Base-by-base conservation (phyloP, 1,140 invertebrate species). In the Drosophila nasuta region DNA sequence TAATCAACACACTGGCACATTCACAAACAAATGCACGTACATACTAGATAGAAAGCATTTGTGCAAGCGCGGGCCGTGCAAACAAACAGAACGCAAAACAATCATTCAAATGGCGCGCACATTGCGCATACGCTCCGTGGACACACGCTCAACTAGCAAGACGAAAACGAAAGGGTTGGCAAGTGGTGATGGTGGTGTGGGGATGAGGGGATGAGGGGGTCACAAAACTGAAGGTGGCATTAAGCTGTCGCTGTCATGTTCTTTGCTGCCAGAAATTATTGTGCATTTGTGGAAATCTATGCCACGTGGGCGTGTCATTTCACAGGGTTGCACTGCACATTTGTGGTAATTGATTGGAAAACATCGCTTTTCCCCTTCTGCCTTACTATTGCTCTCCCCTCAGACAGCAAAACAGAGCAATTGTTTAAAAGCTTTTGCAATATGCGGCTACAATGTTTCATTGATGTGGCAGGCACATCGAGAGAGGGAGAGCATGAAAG, bases 221-320 rank as follows among this genome's bases (percentile, higher is more conserved):
- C 49, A 52, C 20, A 20, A 30, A 8, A 52, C 57, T 54, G 49
- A 56, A 69, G 65, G 65, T 59, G 65, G 79, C 79, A 79, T 87
- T 86, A 87, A 79, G 79, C 83, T 77, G 77, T 88, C 71, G 65
- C 71, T 60, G 33, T 52, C 35, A 82, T 87, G 83, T 88, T 77
- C 65, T 67, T 64, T 59, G 64, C 65, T 71, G 73, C 60, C 81
- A 79, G 80, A 87, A 87, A 87, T 87, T 88, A 87, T 87, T 88
- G 83, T 88, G 83, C 82, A 82, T 87, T 88, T 87, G 82, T 88
- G 83, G 65, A 87, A 88, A 88, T 87, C 82, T 73, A 79, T 77
- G 80, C 72, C 77, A 88, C 51, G 69, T 69, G 72, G 73, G 82
- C 76, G 73, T 87, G 75, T 78, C 68, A 57, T 57, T 77, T 57